Percentiles rank a stretch among this genome's conserved stretches.
Evolutionary conservation across 2,113 vertebrate genomes (phyloP).

Genomic region (Arothron firmamentum): DNA sequence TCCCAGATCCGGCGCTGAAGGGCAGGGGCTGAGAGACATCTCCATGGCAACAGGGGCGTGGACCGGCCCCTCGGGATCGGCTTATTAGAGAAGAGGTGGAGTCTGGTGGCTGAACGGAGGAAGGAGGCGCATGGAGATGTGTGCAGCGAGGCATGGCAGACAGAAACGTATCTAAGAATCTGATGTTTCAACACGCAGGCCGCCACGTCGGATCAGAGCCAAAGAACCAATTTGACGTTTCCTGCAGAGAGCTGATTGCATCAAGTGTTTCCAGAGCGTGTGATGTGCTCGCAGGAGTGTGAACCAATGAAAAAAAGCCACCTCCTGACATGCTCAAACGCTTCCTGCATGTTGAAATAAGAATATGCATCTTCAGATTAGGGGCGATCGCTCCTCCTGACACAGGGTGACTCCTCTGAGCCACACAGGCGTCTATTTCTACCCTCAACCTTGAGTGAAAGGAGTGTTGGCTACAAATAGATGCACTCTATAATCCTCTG

Average conservation of each 20-base stretch:
- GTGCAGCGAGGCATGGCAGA: conserved; percentile 9
- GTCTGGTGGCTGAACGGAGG: conserved; percentile 29
- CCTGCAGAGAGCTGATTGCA: neutral
- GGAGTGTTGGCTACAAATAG: conserved; percentile 32
- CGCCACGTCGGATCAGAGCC: conserved; percentile 3
- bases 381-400: neutral
- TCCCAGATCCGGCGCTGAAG: conserved; percentile 40
- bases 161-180: conserved; percentile 7
- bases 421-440: conserved; percentile 30
- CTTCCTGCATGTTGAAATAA: neutral
- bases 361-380: neutral
- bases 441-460: conserved; percentile 2
- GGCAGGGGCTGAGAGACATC: conserved; percentile 52
- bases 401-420: conserved; percentile 1
- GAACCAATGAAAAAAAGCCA: no score
- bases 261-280: no score
- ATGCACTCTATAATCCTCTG: conserved; percentile 43
- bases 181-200: conserved; percentile 7
- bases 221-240: neutral
- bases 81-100: conserved; percentile 55
- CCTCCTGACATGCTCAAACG: no score
- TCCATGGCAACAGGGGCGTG: conserved; percentile 68
- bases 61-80: conserved; percentile 48
- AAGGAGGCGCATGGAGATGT: conserved; percentile 19
- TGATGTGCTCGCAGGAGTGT: no score